Percentiles rank a stretch among this genome's conserved stretches.
These are phyloP conservation scores for Tipula lateralis DNA, from an alignment of 2,888 invertebrate genomes.

Conservation along the genomic window DNA sequence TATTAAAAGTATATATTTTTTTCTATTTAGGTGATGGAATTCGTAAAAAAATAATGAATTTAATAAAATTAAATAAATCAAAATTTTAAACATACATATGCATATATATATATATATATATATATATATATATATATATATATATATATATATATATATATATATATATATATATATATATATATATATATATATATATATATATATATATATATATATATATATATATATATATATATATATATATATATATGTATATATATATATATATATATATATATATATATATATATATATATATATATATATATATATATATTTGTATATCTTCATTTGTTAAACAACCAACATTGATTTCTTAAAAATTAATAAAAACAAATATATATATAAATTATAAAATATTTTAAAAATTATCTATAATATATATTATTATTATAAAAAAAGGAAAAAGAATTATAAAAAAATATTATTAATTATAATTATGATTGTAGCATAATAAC, in stretches of 20 bases:
- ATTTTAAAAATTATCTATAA: background rate
- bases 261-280: background rate
- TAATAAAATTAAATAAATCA: background rate
- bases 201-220: background rate
- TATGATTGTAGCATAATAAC: background rate
- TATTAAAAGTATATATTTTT: background rate
- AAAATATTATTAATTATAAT: background rate
- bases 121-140: too few relatives aligned
- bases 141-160: background rate
- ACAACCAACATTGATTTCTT: background rate
- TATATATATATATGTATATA: background rate
- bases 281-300: background rate
- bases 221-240: background rate
- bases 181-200: background rate
- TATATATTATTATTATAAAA: conserved; percentile 2
- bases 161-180: background rate
- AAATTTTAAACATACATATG: background rate
- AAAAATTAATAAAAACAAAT: background rate
- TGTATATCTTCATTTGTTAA: background rate
- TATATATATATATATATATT: background rate
- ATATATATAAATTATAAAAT: background rate
- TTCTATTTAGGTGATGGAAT: background rate
- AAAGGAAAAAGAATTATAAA: background rate
- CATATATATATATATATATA: background rate
- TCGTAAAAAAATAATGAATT: background rate